Conservation (phyloP, 2,888 invertebrate species). For the Neuroscelio doddi region DNA sequence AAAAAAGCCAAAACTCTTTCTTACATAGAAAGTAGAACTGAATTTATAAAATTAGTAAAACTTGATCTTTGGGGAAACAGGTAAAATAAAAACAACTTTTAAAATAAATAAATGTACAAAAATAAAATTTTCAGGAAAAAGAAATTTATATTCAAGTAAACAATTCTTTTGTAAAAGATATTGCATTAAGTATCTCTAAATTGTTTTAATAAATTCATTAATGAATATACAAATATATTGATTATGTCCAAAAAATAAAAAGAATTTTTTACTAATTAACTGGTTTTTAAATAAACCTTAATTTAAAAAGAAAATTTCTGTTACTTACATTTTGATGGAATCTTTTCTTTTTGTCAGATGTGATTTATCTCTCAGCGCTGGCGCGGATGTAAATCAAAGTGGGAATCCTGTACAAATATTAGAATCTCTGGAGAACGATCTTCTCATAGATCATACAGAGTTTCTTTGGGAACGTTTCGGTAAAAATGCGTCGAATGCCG, state of each 20-base stretch:
- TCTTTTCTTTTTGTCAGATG: constrained; percentile 73
- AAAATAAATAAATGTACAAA: too few species aligned
- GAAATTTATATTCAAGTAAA: too few species aligned
- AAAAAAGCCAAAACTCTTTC: constrained; percentile 61
- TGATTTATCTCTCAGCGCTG: constrained; percentile 90
- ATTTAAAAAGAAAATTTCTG: too few species aligned
- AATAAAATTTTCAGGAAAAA: too few species aligned
- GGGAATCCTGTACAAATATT: constrained; percentile 76
- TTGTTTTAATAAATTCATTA: too few species aligned
- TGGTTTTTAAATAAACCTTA: too few species aligned
- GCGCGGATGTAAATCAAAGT: constrained; percentile 76
- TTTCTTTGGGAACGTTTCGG: constrained; percentile 74
- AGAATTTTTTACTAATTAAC: too few species aligned
- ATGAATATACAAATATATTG: too few species aligned
- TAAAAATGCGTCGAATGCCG: constrained; percentile 65
- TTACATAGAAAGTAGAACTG: constrained; percentile 71
- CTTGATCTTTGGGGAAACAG: constrained; percentile 94
- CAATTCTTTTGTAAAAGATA: neutral
- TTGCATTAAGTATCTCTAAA: neutral
- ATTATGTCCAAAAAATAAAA: too few species aligned
- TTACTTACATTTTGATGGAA: too few species aligned
- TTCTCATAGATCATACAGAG: constrained; percentile 78
- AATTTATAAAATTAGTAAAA: constrained; percentile 77
- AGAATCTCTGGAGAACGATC: constrained; percentile 74
- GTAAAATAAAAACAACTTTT: constrained; percentile 42